Evolutionary conservation across 1,140 invertebrate species (phyloP).

Genomic region (Oedothorax gibbosus): DNA sequence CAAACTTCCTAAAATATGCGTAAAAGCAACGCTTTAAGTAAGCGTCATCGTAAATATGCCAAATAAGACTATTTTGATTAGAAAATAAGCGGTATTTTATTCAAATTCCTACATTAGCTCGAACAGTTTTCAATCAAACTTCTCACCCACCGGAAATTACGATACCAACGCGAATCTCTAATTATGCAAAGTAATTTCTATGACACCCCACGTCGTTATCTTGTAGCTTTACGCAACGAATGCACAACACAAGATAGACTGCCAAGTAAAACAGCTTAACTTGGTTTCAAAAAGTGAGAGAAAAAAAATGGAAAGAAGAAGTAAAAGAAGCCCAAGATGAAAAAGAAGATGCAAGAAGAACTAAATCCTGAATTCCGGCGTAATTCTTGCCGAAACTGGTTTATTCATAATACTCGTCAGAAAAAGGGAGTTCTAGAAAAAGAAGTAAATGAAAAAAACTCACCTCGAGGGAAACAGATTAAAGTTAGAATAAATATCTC

Average conservation of each 20-base stretch:
- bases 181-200: conserved; percentile 52
- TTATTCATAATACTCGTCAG: conserved; percentile 59
- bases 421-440: conserved; percentile 3
- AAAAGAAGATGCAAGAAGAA: conserved; percentile 29
- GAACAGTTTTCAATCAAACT: too few relatives aligned
- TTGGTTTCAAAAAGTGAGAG: neutral
- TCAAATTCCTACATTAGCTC: too few relatives aligned
- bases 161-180: neutral
- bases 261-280: conserved; percentile 7
- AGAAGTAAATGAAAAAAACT: conserved; percentile 41
- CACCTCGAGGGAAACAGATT: conserved; percentile 53
- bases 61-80: too few relatives aligned
- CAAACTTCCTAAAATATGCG: too few relatives aligned
- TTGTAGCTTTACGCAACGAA: neutral
- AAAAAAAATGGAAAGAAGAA: neutral
- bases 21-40: too few relatives aligned
- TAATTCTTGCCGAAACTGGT: conserved; percentile 58
- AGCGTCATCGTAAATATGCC: too few relatives aligned
- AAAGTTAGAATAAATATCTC: conserved; percentile 58
- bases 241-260: neutral
- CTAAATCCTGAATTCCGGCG: conserved; percentile 40
- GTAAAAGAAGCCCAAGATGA: conserved; percentile 20
- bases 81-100: too few relatives aligned
- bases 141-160: neutral
- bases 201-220: conserved; percentile 19